Percentiles rank a stretch among this genome's conserved stretches.
Evolutionary conservation across 2,113 vertebrate genomes (phyloP).

Genomic region (Leucopsar rothschildi): DNA sequence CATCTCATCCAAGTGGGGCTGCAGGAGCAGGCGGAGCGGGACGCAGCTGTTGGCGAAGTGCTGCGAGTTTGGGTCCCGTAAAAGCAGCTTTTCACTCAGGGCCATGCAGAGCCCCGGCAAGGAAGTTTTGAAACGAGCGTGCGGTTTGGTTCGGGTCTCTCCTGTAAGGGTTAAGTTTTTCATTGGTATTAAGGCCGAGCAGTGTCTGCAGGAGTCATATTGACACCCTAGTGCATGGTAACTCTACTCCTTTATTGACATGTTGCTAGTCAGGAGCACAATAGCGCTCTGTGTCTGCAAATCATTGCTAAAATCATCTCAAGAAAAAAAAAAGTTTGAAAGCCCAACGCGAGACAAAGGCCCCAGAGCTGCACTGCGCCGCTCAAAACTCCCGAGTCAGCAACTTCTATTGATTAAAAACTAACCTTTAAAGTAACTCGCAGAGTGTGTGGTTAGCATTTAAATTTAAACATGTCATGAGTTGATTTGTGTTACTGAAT

Average conservation of each 20-base stretch:
- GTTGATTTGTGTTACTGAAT: conserved; percentile 84
- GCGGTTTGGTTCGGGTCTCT: conserved; percentile 28
- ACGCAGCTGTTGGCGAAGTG: conserved; percentile 18
- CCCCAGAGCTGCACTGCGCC: conserved; percentile 81
- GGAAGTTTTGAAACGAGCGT: conserved; percentile 42
- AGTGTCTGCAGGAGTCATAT: conserved; percentile 72
- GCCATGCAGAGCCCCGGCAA: conserved; percentile 2
- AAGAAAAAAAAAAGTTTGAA: conserved; percentile 78
- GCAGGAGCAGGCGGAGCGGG: not conserved
- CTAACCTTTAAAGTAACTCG: conserved; percentile 98
- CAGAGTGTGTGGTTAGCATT: conserved; percentile 87
- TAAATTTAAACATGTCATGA: conserved; percentile 90
- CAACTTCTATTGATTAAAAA: conserved; percentile 99
- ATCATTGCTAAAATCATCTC: conserved; percentile 88
- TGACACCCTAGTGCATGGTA: conserved; percentile 76
- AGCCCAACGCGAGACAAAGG: conserved; percentile 82
- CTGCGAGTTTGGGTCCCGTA: conserved; percentile 8
- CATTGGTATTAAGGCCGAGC: conserved; percentile 65
- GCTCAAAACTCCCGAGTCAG: conserved; percentile 92
- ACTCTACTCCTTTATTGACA: conserved; percentile 77
- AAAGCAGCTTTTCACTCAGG: conserved; percentile 56
- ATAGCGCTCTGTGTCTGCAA: conserved; percentile 78
- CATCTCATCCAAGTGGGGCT: conserved; percentile 10
- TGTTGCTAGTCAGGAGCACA: conserved; percentile 77
- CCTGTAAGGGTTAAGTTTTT: conserved; percentile 76